These are phyloP conservation scores for Acanthosepion pharaonis DNA, from an alignment of 2,888 invertebrate genomes.

Conservation along the genomic window DNA sequence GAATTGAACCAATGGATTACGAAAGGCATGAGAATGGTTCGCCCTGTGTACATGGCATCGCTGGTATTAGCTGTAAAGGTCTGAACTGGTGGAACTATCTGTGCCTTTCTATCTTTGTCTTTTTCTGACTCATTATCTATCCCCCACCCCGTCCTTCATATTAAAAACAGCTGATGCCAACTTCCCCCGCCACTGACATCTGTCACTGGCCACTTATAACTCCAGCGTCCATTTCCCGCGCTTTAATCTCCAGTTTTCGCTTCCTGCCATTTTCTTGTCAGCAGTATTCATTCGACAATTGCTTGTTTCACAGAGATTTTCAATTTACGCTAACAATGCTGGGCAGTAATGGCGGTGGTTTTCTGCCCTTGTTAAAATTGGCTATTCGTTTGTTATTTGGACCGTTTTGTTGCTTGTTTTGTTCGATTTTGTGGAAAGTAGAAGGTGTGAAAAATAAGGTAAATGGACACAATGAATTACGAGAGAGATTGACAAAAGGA, in stretches of 20 bases:
- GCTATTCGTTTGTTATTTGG: not conserved
- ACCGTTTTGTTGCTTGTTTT: not conserved
- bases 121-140: not conserved
- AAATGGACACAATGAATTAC: too few relatives aligned
- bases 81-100: not conserved
- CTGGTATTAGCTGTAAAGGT: too few relatives aligned
- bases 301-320: not conserved
- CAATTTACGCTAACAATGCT: constrained; percentile 33
- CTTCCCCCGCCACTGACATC: not conserved
- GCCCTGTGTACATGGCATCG: too few relatives aligned
- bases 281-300: not conserved
- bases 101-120: not conserved
- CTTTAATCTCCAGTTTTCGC: not conserved
- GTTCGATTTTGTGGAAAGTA: not conserved
- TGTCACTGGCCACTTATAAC: too few relatives aligned
- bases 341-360: not conserved
- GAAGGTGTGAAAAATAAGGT: not conserved
- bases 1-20: too few relatives aligned
- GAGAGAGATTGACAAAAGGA: too few relatives aligned
- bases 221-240: not conserved
- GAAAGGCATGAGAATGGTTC: too few relatives aligned
- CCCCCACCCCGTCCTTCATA: not conserved
- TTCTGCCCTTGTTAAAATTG: not conserved
- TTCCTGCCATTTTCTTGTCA: constrained; percentile 17
- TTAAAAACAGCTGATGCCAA: constrained; percentile 3